These are phyloP conservation scores for Apamea crenata DNA, from an alignment of 2,888 invertebrate genomes.

Conservation along the genomic window DNA sequence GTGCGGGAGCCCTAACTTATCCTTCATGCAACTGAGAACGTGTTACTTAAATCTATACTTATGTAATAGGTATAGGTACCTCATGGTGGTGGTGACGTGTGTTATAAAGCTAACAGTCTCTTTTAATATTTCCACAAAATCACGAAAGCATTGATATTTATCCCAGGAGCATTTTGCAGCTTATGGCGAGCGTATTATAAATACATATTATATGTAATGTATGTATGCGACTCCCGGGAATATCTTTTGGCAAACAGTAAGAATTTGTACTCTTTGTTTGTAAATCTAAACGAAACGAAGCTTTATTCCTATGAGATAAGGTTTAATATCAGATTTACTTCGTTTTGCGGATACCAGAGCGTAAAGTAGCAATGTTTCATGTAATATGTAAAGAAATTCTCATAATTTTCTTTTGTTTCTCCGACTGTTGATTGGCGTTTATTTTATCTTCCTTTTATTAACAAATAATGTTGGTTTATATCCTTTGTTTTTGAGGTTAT, in stretches of 20 bases:
- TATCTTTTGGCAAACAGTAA: constrained; percentile 65
- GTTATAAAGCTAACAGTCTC: constrained; percentile 8
- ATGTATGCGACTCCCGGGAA: constrained; percentile 63
- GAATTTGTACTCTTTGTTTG: constrained; percentile 57
- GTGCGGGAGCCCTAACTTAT: no score
- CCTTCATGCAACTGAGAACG: constrained; percentile 35
- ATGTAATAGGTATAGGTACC: not conserved
- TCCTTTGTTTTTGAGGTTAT: constrained; percentile 30
- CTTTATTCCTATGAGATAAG: constrained; percentile 47
- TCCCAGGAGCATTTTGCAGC: constrained; percentile 60
- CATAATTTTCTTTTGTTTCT: constrained; percentile 64
- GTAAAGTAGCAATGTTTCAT: constrained; percentile 59
- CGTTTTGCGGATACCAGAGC: constrained; percentile 35
- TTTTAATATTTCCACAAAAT: constrained; percentile 57
- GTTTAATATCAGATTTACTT: constrained; percentile 43
- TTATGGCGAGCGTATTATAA: constrained; percentile 63
- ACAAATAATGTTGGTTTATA: constrained; percentile 28
- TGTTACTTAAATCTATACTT: constrained; percentile 32
- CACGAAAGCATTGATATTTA: constrained; percentile 60
- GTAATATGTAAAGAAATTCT: constrained; percentile 59
- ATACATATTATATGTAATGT: constrained; percentile 64
- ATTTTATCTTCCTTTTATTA: constrained; percentile 51
- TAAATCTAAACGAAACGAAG: constrained; percentile 44
- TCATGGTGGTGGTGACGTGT: not conserved
- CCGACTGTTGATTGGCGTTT: constrained; percentile 59